phyloP scores from a whole-genome alignment of 2,113 vertebrate species.

The Coreoperca whiteheadi region DNA sequence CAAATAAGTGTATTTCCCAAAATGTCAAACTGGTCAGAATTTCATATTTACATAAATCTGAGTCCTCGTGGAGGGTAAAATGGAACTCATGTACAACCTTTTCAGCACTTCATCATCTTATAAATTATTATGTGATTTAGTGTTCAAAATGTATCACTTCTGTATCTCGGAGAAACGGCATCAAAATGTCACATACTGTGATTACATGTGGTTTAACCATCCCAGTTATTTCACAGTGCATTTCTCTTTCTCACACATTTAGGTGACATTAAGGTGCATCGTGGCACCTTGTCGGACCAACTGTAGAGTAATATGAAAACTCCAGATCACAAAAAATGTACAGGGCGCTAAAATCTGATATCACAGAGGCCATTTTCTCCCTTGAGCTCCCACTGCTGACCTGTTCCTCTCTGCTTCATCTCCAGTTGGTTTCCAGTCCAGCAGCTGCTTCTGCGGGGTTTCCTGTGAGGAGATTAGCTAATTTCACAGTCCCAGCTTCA shows the following conservation, averaged over 20 bases:
- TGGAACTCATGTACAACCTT: background rate
- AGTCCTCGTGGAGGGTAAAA: background rate
- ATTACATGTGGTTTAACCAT: background rate
- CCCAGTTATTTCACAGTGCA: background rate
- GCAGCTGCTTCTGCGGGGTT: conserved; percentile 62
- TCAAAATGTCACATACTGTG: background rate
- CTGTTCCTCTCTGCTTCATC: conserved; percentile 24
- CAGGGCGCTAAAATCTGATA: background rate
- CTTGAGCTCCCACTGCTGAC: background rate
- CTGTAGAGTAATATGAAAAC: background rate
- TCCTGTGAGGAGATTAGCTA: conserved; percentile 57
- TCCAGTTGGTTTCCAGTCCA: conserved; percentile 37
- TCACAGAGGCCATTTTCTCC: background rate
- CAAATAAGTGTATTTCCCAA: background rate
- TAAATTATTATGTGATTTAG: background rate
- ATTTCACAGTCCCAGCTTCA: conserved; percentile 54
- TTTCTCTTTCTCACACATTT: background rate
- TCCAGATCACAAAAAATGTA: background rate
- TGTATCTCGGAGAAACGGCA: background rate
- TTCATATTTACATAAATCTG: background rate
- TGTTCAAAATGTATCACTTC: background rate
- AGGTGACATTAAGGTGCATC: background rate
- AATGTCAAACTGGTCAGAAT: background rate
- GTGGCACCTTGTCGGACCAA: no score
- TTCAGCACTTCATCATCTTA: background rate